These are phyloP conservation scores for Agriopis leucophaearia DNA, from an alignment of 2,888 invertebrate genomes.

Conservation along the genomic window DNA sequence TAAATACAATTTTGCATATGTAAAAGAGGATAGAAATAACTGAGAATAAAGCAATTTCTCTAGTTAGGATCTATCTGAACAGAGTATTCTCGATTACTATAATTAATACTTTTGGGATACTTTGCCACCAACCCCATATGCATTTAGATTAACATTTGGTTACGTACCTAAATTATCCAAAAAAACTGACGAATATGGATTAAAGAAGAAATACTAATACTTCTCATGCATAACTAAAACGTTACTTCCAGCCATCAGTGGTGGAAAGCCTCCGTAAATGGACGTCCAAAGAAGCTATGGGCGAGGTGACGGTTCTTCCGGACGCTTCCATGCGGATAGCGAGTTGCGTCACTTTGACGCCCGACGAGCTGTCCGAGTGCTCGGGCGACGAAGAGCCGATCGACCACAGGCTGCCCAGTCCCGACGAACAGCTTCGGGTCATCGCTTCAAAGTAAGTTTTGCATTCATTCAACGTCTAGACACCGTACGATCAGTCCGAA, in stretches of 20 bases:
- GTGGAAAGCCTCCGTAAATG: constrained; percentile 93
- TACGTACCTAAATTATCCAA: too few relatives aligned
- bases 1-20: too few relatives aligned
- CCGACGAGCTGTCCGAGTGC: constrained; percentile 83
- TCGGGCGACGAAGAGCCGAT: constrained; percentile 90
- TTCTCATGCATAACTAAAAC: neutral
- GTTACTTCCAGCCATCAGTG: constrained; percentile 89
- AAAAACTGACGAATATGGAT: too few relatives aligned
- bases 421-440: constrained; percentile 94
- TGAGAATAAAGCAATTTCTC: neutral
- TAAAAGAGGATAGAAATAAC: too few relatives aligned
- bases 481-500: neutral
- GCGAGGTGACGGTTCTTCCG: constrained; percentile 93
- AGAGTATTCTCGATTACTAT: too few relatives aligned
- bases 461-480: neutral
- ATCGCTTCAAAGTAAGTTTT: constrained; percentile 91
- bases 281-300: constrained; percentile 93
- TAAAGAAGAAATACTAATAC: neutral
- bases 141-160: too few relatives aligned
- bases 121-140: too few relatives aligned
- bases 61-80: too few relatives aligned
- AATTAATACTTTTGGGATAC: too few relatives aligned
- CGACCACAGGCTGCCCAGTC: constrained; percentile 95
- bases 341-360: constrained; percentile 79
- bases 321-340: constrained; percentile 92